phyloP scores from a whole-genome alignment of 1,140 invertebrate genomes.

The Bombus confusus region DNA sequence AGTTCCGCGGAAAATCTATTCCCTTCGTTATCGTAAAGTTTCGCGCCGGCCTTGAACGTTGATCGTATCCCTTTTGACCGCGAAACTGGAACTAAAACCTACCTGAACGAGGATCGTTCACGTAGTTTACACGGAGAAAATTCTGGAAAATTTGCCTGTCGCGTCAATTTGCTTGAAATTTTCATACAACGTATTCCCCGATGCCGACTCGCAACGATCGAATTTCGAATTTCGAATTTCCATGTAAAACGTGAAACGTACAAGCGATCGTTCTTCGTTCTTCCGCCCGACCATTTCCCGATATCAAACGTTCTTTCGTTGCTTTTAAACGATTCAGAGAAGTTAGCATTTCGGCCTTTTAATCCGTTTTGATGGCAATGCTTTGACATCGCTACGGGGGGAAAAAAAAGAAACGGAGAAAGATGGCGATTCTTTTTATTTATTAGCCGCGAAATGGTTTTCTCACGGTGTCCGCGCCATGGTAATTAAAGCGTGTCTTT shows the following conservation, averaged over 20 bases:
- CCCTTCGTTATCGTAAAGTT: slow-evolving; percentile 60
- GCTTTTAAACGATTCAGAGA: not conserved
- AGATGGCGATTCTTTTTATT: not conserved
- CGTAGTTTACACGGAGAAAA: not conserved
- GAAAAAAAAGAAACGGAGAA: no score
- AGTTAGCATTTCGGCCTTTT: not conserved
- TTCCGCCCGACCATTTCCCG: no score
- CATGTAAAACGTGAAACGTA: not conserved
- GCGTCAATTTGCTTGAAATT: no score
- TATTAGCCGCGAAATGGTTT: slow-evolving; percentile 25
- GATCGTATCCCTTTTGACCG: slow-evolving; percentile 28
- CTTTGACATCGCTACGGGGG: not conserved
- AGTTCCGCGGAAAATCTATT: slow-evolving; percentile 63
- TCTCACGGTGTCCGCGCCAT: slow-evolving; percentile 52
- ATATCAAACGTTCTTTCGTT: not conserved
- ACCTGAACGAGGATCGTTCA: not conserved
- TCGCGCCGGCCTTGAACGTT: slow-evolving; percentile 59
- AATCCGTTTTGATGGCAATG: not conserved
- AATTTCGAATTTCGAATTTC: not conserved
- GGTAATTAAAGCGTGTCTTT: slow-evolving; percentile 66
- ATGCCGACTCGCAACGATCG: no score
- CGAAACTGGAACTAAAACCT: slow-evolving; percentile 12
- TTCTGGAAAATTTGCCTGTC: not conserved
- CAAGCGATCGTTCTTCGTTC: no score
- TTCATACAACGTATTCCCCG: no score